A percentile compares a stretch with the other conserved stretches of the same genome.
Conservation (phyloP, 2,113 vertebrate genomes). For the Smithornis capensis region DNA sequence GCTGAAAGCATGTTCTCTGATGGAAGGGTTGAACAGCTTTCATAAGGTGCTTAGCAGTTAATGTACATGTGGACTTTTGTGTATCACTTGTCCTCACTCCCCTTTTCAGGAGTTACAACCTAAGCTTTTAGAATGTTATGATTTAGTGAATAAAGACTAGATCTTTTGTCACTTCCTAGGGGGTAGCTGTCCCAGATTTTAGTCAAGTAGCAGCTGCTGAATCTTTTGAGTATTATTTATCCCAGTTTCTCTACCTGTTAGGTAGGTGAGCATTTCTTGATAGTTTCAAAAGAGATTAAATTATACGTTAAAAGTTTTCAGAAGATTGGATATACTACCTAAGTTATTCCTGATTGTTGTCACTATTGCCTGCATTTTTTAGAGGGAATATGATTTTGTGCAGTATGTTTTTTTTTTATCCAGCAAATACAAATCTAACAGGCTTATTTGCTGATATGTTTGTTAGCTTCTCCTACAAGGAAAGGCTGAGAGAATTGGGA, state of each 20-base stretch:
- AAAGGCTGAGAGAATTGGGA: not conserved
- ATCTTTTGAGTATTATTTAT: not conserved
- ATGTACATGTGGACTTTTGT: rapidly evolving
- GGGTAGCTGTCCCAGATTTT: not conserved
- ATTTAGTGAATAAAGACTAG: not conserved
- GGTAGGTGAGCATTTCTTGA: not conserved
- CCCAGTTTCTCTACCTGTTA: not conserved
- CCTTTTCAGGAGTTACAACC: not conserved
- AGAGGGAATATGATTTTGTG: not conserved
- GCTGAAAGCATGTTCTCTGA: not conserved
- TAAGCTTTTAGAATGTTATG: not conserved
- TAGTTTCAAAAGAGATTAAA: not conserved
- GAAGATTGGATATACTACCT: not conserved
- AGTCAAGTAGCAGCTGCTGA: not conserved
- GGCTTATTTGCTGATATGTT: not conserved
- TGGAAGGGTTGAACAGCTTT: not conserved
- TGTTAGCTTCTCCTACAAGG: not conserved
- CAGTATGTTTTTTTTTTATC: not conserved
- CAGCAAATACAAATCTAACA: not conserved
- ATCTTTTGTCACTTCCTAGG: not conserved
- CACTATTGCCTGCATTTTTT: not conserved
- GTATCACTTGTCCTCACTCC: not conserved
- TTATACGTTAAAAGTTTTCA: not conserved
- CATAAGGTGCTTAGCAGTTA: not conserved
- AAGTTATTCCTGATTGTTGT: not conserved